Conservation (phyloP, 2,113 vertebrate genomes). For the Zonotrichia leucophrys region DNA sequence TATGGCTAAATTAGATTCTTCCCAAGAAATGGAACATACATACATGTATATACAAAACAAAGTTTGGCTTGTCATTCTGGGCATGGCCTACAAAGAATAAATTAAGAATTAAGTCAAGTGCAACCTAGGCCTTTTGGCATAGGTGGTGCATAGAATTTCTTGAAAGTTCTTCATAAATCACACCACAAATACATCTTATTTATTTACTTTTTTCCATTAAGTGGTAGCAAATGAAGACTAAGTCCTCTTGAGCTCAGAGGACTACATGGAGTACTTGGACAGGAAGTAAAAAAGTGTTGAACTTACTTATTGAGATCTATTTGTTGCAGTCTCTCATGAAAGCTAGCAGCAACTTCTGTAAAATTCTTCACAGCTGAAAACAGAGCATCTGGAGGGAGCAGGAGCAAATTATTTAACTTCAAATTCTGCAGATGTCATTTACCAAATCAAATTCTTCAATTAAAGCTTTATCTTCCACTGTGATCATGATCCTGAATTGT, state of each 20-base stretch:
- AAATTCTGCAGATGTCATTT: background rate
- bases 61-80: background rate
- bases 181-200: background rate
- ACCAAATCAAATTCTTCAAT: background rate
- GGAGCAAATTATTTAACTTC: background rate
- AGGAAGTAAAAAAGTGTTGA: background rate
- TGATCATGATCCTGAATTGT: background rate
- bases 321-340: conserved; percentile 77
- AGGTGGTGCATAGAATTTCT: background rate
- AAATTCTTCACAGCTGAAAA: conserved; percentile 90
- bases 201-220: background rate
- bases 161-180: background rate
- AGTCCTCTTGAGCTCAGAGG: background rate
- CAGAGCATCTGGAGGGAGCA: conserved; percentile 79
- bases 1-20: background rate
- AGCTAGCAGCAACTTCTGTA: conserved; percentile 76
- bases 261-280: background rate
- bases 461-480: background rate
- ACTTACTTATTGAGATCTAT: conserved; percentile 83
- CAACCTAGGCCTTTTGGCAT: background rate
- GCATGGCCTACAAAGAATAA: background rate
- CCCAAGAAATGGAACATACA: background rate
- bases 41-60: background rate
- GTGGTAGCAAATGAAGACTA: background rate
- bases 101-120: background rate